Base-by-base conservation (phyloP, 2,113 vertebrate genomes). In the Rissa tridactyla region DNA sequence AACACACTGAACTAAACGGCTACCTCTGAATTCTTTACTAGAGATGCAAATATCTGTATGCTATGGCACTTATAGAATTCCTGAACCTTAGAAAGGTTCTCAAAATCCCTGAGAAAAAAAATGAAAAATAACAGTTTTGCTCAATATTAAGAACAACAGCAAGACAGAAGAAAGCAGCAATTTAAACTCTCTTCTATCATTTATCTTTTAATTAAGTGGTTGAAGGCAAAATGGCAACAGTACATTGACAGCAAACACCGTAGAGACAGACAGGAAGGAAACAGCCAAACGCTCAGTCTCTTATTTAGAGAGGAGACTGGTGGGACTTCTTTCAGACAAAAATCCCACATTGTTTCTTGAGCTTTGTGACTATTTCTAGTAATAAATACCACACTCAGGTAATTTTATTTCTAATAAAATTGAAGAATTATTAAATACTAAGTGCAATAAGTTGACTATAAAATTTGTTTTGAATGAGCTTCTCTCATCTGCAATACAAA, bases 201-300 rank as follows among this genome's bases (percentile, higher is more conserved):
- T 66, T 65, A 72, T n/a, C 65, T 94, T 88, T 25, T 72, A 54
- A 46, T 42, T 5, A 91, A 79, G 14, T 25, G 40, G 29, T 23
- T 71, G 61, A 82, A 46, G 32, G 58, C 19, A 76, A 91, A 92
- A 91, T 29, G 26, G 42, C 82, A 90, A 71, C 30, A 46, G 15
- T 29, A 70, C 36, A 54, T 15, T 68, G 30, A 64, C 2, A 76
- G 57, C 0, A 0, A 96, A 83, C n/a, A 86, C 34, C 0, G 0
- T 23, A 42, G 15, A 40, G 30, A 19, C 32, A 57, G 51, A 91
- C 46, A 92, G 10, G 47, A 82, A 71, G 21, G 11, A 77, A 93
- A 60, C 11, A 62, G 26, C 32, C 44, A 38, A 51, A 55, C 12
- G 21, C 3, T 51, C 32, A 5, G 10, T 42, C 44, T 82, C 32